Evolutionary conservation across 2,113 vertebrate species (phyloP), one percentile per base, ranked within the genome.

Genomic region (Hypanus sabinus): DNA sequence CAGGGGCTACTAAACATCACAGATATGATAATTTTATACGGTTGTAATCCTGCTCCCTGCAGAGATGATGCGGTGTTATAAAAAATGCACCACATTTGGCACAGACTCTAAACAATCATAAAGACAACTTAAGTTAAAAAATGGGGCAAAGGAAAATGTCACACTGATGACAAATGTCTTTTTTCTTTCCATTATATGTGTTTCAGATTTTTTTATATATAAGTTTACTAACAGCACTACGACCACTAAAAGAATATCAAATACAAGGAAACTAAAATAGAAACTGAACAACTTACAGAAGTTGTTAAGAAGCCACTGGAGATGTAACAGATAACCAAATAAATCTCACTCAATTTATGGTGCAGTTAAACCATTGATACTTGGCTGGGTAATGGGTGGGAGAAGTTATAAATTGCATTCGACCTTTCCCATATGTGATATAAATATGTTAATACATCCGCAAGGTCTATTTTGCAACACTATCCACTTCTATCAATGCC

Each of bases 91-190:
- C 9, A 16, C 36, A 93, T 70, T 93, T 70, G 73, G 73, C 9
- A 93, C 91, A 93, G 70, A 75, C 68, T 30, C 91, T 71, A 93
- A 93, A 75, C 70, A 73, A 75, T 93, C 70, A 73, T 55, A 75
- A 20, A 24, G 33, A 75, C 22, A 55, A 38, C 36, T 46, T 24
- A 46, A 73, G 22, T 93, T 30, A 36, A n/a, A 73, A 73, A 93
- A 93, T 55, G 70, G 24, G 36, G 36, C 73, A 11, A 71, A 73
- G 55, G 38, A 93, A 93, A 73, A 73, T 93, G 91, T 93, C 70
- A 93, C 36, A 27, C 20, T 75, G 36, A 73, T 93, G 38, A 38
- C 60, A 46, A 73, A 14, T 0, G 33, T 2, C 6, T 38, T 1
- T 73, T 55, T 55, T 55, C 33, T 27, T 46, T 71, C 38, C 27